Evolutionary conservation across 2,888 invertebrate genomes (phyloP).

Genomic region (Megalurothrips usitatus): DNA sequence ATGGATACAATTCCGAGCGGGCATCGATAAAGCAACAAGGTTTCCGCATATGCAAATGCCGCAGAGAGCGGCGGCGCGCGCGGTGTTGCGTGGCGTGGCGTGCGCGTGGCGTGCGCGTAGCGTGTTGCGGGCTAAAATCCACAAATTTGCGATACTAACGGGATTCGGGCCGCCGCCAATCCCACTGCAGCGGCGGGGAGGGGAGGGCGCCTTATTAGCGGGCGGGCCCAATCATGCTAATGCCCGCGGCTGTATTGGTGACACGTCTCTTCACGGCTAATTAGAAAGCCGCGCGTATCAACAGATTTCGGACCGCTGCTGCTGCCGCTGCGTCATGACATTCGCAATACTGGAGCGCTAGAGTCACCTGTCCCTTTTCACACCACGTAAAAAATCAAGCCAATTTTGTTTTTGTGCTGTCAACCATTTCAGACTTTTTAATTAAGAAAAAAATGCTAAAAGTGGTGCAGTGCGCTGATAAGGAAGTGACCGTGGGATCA

Average conservation of each 20-base stretch:
- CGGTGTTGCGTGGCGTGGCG: no score
- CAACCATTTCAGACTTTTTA: no score
- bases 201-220: background rate
- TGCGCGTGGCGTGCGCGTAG: background rate
- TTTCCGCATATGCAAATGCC: conserved; percentile 3
- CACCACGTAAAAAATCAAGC: no score
- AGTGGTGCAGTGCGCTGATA: no score
- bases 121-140: background rate
- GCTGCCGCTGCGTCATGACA: no score
- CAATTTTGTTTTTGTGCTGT: no score
- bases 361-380: no score
- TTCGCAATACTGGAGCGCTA: no score
- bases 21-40: background rate
- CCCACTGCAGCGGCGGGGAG: background rate
- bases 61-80: background rate
- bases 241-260: background rate
- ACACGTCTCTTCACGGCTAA: background rate
- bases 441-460: no score
- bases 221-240: background rate
- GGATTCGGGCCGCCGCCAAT: background rate
- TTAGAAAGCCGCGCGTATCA: background rate
- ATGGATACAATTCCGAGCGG: no score
- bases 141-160: conserved; percentile 11
- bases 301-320: background rate
- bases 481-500: no score